Evolutionary conservation across 53 echinoderm and acorn worm genomes (phyloP), one percentile per base, ranked within the genome.

Genomic region (Hippasteria phrygiana): DNA sequence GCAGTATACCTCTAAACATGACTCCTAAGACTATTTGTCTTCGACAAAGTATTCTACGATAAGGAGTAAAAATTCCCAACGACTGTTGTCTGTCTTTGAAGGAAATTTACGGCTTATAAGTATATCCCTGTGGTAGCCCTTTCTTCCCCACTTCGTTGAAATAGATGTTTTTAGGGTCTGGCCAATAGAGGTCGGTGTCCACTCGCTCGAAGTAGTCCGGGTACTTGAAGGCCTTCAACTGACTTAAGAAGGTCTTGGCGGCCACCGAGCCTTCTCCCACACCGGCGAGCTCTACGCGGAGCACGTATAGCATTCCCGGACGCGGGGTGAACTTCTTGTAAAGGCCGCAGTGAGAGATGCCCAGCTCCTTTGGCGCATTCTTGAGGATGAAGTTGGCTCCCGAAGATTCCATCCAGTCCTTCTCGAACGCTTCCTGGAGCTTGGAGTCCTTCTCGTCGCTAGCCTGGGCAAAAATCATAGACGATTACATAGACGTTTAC

Each of bases 371-470:
- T 13, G 92, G 92, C 10, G 89, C 88, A 17, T 73, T 88, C 37
- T 76, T 32, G n/a, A 76, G 56, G 43, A 92, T 88, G 80, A 88
- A 88, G 67, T 83, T 73, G 33, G 92, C 84, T 11, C 92, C 92
- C 16, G 88, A 88, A 20, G 79, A 74, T 36, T 65, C 76, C 48
- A 34, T 81, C 92, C 92, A 92, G 41, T 80, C 66, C 42, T 78
- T 76, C 88, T 92, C 92, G 55, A 92, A 92, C 5, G 79, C 22
- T 28, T 88, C 88, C 20, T 91, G 87, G 5, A 91, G 71, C 77
- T 77, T 32, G 24, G 76, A 5, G 18, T 88, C 88, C 18, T 74
- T 88, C 27, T 88, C 75, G 32, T 88, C 56, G 43, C 33, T 46
- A 17, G 13, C 74, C 75, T 88, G 16, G 20, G 71, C 20, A 62